Base-by-base conservation (phyloP, 2,797 vertebrate species). In the Gallinago solitaria region DNA sequence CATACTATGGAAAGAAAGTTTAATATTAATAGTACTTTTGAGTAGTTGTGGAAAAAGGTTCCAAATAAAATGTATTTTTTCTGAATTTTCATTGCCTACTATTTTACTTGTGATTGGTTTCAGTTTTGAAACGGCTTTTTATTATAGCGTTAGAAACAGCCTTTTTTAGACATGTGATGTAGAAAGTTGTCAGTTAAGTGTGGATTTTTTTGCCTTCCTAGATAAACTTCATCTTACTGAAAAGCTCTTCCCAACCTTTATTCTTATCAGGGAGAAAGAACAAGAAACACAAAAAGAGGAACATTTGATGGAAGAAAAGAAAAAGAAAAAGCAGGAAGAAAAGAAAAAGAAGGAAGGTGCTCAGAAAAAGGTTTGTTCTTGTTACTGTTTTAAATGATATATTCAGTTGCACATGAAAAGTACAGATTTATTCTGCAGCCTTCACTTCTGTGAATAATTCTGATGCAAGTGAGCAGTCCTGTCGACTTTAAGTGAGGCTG, bases 241-340 rank as follows among this genome's bases (percentile, higher is more conserved):
- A 89, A 94, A 88, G 33, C 37, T 94, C 39, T 95, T 82, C 30
- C 15, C 56, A 73, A 94, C 73, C 17, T 93, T 88, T 87, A 16
- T 95, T 90, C 95, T 93, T 96, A 97, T 95, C 97, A 99, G 98
- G 98, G 98, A 99, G 98, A 98, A 98, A 97, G 98, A 98, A 98
- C 98, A 98, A 98, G 98, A 98, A 98, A 98, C 98, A 98, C 98
- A 98, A 98, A 98, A 98, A 98, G 99, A 99, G 98, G 98, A 99
- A 98, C 99, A 98, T 99, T 99, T 99, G 99, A 99, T 99, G 99
- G 99, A 99, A 99, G 99, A 99, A 99, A 99, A 99, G 99, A 99
- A 99, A 99, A 99, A 98, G 98, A 99, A 99, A 99, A 99, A 98
- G 97, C 99, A 99, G 98, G 99, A 99, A 98, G 99, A 99, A 98